Base-by-base conservation (phyloP, 2,797 vertebrate genomes). In the Huso huso region DNA sequence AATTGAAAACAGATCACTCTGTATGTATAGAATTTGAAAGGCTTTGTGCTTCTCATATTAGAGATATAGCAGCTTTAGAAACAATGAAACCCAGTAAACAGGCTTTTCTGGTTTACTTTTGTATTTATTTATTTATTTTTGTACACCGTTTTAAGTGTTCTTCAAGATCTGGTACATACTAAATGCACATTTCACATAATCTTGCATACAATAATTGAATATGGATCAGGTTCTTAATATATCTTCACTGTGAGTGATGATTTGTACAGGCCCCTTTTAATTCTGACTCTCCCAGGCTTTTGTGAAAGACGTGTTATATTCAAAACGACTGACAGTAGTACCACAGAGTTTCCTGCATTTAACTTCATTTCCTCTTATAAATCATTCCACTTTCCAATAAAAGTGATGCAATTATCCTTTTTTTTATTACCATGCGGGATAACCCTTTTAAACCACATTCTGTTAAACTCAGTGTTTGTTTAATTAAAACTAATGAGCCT, bases 401-500 rank as follows among this genome's bases (percentile, higher is more conserved):
- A 82, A 81, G 82, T 82, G 75, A 81, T 77, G 77, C 83, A 84
- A 87, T 90, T 89, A 87, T 77, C 74, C 75, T 73, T 78, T 71
- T 81, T 78, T 76, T 85, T 83, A 86, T 83, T 83, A 23, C 51
- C 60, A 67, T 10, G 66, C 49, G 51, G 11, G 13, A 15, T 62
- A 50, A 51, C 66, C 51, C 64, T 64, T 51, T 52, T 69, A 64
- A 63, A 77, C 72, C 77, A 79, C 78, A 79, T 77, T 83, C 85
- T 81, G 73, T 78, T 77, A 79, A 79, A 71, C 74, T 67, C 37
- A 77, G 82, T 83, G 86, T 84, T 75, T 79, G 78, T 75, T 79
- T 83, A 86, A 88, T 86, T 84, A 83, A 76, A 88, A 86, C 81
- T 87, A 89, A 91, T 87, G 85, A 87, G 84, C 81, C 75, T 69